Evolutionary conservation across 2,888 invertebrate species (phyloP).

Genomic region (Eilema sororculum): DNA sequence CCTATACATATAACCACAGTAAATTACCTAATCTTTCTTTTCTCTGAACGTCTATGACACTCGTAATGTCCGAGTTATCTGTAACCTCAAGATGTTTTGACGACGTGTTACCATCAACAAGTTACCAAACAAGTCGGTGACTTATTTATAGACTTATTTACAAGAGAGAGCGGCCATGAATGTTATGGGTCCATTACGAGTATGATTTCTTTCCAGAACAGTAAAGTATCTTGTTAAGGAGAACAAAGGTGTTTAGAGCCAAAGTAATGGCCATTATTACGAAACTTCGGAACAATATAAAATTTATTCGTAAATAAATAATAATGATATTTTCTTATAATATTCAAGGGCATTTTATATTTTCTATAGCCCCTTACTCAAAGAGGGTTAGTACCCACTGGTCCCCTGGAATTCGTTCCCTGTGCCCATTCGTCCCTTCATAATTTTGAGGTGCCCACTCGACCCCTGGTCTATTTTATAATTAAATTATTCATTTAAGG

Average conservation of each 20-base stretch:
- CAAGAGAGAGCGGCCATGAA: background rate
- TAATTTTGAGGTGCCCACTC: too few species aligned
- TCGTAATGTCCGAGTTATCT: background rate
- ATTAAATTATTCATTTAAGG: too few species aligned
- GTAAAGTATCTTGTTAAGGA: background rate
- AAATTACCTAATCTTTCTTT: background rate
- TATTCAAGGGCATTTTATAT: background rate
- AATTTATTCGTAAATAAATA: background rate
- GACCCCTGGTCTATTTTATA: too few species aligned
- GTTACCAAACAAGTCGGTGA: constrained; percentile 7
- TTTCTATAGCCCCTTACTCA: background rate
- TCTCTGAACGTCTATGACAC: background rate
- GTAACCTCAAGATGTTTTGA: constrained; percentile 2
- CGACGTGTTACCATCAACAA: constrained; percentile 5
- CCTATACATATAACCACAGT: background rate
- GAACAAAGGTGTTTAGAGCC: background rate
- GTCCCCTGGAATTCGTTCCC: too few species aligned
- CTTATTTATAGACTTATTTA: constrained; percentile 13
- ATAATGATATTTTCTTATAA: background rate
- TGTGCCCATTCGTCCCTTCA: too few species aligned
- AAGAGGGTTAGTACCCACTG: too few species aligned
- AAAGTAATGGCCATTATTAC: background rate
- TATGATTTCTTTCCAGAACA: background rate
- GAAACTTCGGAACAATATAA: background rate
- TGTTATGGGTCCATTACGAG: background rate